Evolutionary conservation across 1,140 invertebrate genomes (phyloP).

Genomic region (Mactra quadrangularis): DNA sequence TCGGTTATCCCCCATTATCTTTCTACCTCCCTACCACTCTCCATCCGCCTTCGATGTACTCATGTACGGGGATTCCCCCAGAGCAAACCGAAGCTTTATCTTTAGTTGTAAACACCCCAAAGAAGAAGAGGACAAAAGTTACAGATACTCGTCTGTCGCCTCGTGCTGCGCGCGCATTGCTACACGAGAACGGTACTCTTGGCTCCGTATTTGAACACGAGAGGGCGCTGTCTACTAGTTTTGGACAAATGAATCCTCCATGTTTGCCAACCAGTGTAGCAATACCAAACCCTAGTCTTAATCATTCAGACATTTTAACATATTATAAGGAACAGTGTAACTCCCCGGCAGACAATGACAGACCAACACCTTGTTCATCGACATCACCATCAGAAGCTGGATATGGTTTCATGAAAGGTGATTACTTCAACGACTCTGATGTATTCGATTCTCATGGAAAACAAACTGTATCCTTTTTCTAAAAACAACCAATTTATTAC

Average conservation of each 20-base stretch:
- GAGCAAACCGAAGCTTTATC: conserved; percentile 97
- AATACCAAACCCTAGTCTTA: conserved; percentile 97
- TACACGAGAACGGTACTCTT: conserved; percentile 78
- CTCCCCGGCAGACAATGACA: conserved; percentile 70
- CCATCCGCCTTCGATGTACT: conserved; percentile 88
- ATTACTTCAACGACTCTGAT: conserved; percentile 68
- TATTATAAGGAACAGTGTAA: conserved; percentile 88
- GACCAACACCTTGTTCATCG: conserved; percentile 72
- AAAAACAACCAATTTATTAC: too few species aligned
- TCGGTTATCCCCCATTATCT: conserved; percentile 74
- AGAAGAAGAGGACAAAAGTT: conserved; percentile 97
- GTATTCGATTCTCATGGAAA: conserved; percentile 73
- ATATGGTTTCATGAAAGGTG: conserved; percentile 73
- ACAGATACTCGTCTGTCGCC: conserved; percentile 98
- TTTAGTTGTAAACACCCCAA: conserved; percentile 93
- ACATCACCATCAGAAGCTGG: conserved; percentile 71
- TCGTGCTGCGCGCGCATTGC: conserved; percentile 80
- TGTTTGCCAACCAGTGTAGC: conserved; percentile 95
- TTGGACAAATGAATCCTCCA: conserved; percentile 86
- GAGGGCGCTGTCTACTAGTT: conserved; percentile 44
- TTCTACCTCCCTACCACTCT: conserved; percentile 79
- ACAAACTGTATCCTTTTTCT: conserved; percentile 85
- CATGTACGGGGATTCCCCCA: conserved; percentile 86
- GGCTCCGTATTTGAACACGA: conserved; percentile 61
- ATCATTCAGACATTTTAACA: conserved; percentile 93